phyloP scores from a whole-genome alignment of 2,888 invertebrate species.

The Athalia cordata region DNA sequence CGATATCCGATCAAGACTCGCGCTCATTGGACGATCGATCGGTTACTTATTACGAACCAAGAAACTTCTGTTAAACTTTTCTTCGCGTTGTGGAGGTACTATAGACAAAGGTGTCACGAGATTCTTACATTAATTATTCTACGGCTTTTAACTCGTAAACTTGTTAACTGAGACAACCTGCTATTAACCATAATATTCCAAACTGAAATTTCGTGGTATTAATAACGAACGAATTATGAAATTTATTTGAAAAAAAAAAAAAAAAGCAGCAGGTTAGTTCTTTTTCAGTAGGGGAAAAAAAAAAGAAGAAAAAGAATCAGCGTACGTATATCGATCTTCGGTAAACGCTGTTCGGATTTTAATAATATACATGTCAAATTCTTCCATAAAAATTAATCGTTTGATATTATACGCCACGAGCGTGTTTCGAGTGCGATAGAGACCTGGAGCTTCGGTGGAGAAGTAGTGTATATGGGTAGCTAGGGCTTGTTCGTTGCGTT shows the following conservation, averaged over 20 bases:
- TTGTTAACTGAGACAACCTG: slow-evolving; percentile 64
- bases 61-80: slow-evolving; percentile 21
- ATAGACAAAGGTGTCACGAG: slow-evolving; percentile 58
- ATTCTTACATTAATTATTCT: slow-evolving; percentile 66
- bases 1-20: slow-evolving; percentile 38
- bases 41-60: neutral
- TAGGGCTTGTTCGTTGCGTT: slow-evolving; percentile 48
- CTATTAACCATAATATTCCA: slow-evolving; percentile 58
- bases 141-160: slow-evolving; percentile 63
- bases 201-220: too few species aligned
- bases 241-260: neutral
- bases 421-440: slow-evolving; percentile 19
- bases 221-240: too few species aligned
- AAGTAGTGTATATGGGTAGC: neutral
- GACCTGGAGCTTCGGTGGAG: slow-evolving; percentile 8
- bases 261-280: too few species aligned
- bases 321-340: too few species aligned
- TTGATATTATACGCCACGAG: neutral
- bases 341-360: neutral
- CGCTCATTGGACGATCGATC: slow-evolving; percentile 43
- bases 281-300: too few species aligned
- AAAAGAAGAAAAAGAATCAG: too few species aligned
- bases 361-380: neutral
- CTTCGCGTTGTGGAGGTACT: neutral
- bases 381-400: slow-evolving; percentile 5